Evolutionary conservation across 92 coral and sea anemone species (phyloP), one percentile per base, ranked within the genome.

Genomic region (Paragorgia papillata): DNA sequence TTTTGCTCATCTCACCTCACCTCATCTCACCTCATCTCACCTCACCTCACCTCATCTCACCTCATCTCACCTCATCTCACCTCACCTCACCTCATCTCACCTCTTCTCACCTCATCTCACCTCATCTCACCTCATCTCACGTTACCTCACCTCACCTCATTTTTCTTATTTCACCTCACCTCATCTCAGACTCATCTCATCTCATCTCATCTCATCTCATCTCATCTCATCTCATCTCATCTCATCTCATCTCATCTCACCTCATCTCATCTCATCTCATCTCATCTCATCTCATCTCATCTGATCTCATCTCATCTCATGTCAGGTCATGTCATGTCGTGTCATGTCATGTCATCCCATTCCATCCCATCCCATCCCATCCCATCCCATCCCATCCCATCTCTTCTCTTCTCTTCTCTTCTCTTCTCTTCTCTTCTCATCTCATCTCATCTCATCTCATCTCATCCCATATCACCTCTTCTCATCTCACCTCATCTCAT

Each of bases 291-390:
- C 61, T 61, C 39, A n/a, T 69, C 46, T 61, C 43, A 4, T 37
- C 43, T 4, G 6, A 37, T 10, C 10, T 37, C 10, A 37, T 10
- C 43, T 37, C 43, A 43, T 18, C 9, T 18, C 18, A 43, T 9
- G 18, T 43, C 9, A 43, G 9, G 18, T 18, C 50, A 43, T 43
- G 9, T 9, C 50, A 37, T 10, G 4, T 37, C 43, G 10, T 10
- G 57, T 43, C 81, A 76, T 76, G 46, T 28, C 69, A 76, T 59
- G 46, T 25, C 81, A 76, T 62, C 73, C 21, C 81, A 76, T 59
- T 58, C 31, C 81, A 76, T 37, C 73, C 40, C 39, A 58, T 59
- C 60, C 34, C 71, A 76, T 59, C 58, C 17, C 81, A 59, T 59
- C 73, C 37, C 81, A 76, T 57, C 56, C 50, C 9, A 9, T 18